Evolutionary conservation across 2,888 invertebrate genomes (phyloP), one percentile per base, ranked within the genome.

Genomic region (Aleiodes alternator): DNA sequence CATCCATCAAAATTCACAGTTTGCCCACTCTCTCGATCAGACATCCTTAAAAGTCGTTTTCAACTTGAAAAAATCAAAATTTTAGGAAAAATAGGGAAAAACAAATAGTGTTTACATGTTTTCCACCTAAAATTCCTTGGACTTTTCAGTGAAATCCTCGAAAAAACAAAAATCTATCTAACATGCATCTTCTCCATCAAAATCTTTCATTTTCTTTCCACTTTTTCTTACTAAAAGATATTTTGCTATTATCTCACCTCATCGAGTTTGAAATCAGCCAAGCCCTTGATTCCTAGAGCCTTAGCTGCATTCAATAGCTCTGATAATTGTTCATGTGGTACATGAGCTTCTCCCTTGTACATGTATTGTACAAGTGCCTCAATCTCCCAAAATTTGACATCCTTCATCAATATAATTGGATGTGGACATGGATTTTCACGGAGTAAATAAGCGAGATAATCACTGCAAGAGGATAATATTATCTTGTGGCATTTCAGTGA

Each of bases 271-370:
- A 88, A 88, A 43, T 88, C 89, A 8, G 88, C 88, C 53, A 93
- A 85, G 83, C 96, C 96, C 84, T 96, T 92, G 76, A 96, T 95
- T 86, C 96, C 95, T 82, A 96, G 87, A n/a, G 96, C 94, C 86
- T 96, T 96, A 0, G 96, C 96, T 0, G 96, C 95, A 85, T 95
- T 94, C 9, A 96, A 90, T n/a, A 96, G 89, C 81, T 95, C 94
- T 48, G 95, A 94, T 70, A 96, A 90, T 77, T 96, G 95, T 73
- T 96, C 95, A 84, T 96, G 96, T 3, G 95, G 95, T 0, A 96
- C 96, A 86, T 96, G 96, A 50, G 96, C 96, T 87, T 96, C 96
- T 0, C 96, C 96, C 86, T 95, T 95, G 89, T 96, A 96, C 96
- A 96, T 96, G 87, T 96, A 96, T 90, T 96, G 96, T 48, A 96